Conservation (phyloP, 1,140 invertebrate species). For the Episyrphus balteatus region DNA sequence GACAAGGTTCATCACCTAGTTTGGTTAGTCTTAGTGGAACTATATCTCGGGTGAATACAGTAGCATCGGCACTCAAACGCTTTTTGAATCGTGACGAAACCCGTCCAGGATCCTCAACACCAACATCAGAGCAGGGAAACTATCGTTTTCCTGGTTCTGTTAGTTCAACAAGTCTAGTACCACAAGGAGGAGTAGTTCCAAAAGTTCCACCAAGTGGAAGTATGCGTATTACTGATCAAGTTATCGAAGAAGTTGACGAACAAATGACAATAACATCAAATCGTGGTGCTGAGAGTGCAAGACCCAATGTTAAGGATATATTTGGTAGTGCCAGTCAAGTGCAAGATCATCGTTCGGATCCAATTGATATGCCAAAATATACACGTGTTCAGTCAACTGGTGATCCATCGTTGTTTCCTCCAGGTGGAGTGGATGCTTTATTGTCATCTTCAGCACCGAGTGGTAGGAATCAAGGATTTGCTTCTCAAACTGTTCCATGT, state of each 20-base stretch:
- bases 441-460: conserved; percentile 26
- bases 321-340: conserved; percentile 35
- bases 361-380: conserved; percentile 38
- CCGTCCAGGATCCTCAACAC: conserved; percentile 27
- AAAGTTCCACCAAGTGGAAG: conserved; percentile 40
- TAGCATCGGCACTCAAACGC: conserved; percentile 61
- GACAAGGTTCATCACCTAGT: conserved; percentile 40
- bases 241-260: conserved; percentile 74
- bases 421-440: conserved; percentile 24
- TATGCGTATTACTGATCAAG: conserved; percentile 59
- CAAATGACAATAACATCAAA: conserved; percentile 66
- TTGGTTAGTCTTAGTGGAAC: conserved; percentile 43
- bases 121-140: conserved; percentile 21
- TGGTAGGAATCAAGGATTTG: conserved; percentile 11
- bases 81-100: conserved; percentile 62
- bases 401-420: conserved; percentile 19
- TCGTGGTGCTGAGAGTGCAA: conserved; percentile 41
- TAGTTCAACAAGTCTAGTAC: conserved; percentile 23
- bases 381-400: conserved; percentile 27
- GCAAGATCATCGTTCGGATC: conserved; percentile 36
- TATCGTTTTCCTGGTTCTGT: conserved; percentile 29
- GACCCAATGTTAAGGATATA: conserved; percentile 45
- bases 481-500: conserved; percentile 20
- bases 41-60: conserved; percentile 56
- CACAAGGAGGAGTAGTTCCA: conserved; percentile 1